phyloP scores from a whole-genome alignment of 2,797 vertebrate genomes.

The Pygocentrus nattereri region DNA sequence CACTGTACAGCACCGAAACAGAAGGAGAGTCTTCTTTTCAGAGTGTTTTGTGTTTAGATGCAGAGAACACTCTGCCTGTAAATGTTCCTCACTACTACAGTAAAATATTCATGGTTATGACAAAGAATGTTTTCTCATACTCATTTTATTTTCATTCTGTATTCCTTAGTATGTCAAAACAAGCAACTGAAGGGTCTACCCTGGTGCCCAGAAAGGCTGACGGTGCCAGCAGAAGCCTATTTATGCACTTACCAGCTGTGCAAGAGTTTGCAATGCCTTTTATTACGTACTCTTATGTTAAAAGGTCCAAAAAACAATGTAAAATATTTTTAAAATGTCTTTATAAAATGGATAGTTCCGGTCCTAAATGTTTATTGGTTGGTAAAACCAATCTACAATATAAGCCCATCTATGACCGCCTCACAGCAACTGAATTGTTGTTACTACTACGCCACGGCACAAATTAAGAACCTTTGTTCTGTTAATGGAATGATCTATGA shows the following conservation, averaged over 20 bases:
- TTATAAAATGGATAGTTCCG: no score
- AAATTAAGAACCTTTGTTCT: no score
- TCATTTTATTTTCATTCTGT: conserved; percentile 11
- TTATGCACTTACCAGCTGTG: not conserved
- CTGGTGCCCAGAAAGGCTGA: not conserved
- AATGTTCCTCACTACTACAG: not conserved
- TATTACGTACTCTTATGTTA: not conserved
- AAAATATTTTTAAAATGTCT: no score
- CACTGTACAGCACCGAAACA: conserved; percentile 29
- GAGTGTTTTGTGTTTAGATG: not conserved
- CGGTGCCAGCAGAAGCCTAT: not conserved
- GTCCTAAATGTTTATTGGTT: no score
- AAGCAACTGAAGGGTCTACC: conserved; percentile 1
- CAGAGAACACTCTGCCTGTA: conserved; percentile 1
- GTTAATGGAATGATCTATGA: no score
- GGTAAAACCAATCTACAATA: no score
- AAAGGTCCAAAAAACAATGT: not conserved
- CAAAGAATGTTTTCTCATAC: conserved; percentile 2
- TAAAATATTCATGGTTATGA: conserved; percentile 1
- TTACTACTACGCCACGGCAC: no score
- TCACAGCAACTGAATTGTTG: no score
- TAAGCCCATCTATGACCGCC: no score
- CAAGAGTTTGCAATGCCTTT: not conserved
- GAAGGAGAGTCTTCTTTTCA: conserved; percentile 4
- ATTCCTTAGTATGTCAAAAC: not conserved